These are phyloP conservation scores for Mus spretus DNA, from an alignment of 2,797 vertebrate species.

Conservation along the genomic window DNA sequence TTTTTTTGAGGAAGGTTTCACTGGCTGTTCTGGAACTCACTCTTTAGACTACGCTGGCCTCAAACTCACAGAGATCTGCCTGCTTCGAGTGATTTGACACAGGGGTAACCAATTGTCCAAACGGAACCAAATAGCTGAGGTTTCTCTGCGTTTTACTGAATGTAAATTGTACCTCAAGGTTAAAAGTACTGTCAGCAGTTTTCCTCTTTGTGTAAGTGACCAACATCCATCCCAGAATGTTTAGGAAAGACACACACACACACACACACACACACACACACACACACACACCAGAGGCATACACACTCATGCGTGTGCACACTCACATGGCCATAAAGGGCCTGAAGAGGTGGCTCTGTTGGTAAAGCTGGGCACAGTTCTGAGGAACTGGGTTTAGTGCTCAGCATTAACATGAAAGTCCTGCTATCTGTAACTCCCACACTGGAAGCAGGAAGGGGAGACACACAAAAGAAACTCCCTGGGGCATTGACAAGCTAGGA, in stretches of 20 bases:
- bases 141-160: conserved; percentile 25
- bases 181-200: not conserved
- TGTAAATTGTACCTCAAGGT: conserved; percentile 20
- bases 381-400: not conserved
- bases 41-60: too few species aligned
- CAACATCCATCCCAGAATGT: conserved; percentile 34
- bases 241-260: conserved; percentile 42
- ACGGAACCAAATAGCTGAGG: not conserved
- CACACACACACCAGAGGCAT: not conserved
- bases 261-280: not conserved
- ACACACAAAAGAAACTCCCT: not conserved
- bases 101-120: not conserved
- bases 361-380: too few species aligned
- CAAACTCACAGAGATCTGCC: too few species aligned
- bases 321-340: not conserved
- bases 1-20: too few species aligned
- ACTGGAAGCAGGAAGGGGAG: not conserved
- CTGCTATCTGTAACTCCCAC: not conserved
- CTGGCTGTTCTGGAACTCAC: too few species aligned
- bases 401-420: not conserved
- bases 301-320: not conserved
- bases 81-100: not conserved
- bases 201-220: conserved; percentile 44
- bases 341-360: not conserved
- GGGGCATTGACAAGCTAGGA: not conserved